Conservation (phyloP, 2,113 vertebrate species). For the Istiophorus platypterus region DNA sequence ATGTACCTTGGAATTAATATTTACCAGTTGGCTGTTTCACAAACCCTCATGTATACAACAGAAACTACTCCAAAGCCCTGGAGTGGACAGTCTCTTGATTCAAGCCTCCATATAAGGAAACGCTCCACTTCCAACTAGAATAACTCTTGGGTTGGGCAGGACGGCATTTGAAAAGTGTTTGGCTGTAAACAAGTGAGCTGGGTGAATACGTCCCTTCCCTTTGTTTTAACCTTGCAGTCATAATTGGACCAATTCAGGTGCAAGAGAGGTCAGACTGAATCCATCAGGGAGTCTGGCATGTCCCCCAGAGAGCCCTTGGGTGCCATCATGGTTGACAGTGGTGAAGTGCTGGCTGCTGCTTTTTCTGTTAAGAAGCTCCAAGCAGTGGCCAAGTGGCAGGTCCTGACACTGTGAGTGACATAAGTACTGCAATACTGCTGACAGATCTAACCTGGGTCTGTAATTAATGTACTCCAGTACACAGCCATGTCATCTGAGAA, state of each 20-base stretch:
- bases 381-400: slow-evolving; percentile 32
- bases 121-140: slow-evolving; percentile 38
- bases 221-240: slow-evolving; percentile 46
- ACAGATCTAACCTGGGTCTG: slow-evolving; percentile 61
- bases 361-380: slow-evolving; percentile 38
- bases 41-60: slow-evolving; percentile 55
- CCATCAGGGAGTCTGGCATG: slow-evolving; percentile 2
- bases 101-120: slow-evolving; percentile 69
- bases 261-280: slow-evolving; percentile 18
- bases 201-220: slow-evolving; percentile 13
- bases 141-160: slow-evolving; percentile 38
- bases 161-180: slow-evolving; percentile 32
- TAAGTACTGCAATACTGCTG: slow-evolving; percentile 63
- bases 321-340: slow-evolving; percentile 12
- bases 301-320: slow-evolving; percentile 8
- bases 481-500: slow-evolving; percentile 68
- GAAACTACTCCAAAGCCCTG: slow-evolving; percentile 51
- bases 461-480: slow-evolving; percentile 62
- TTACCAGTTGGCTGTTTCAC: slow-evolving; percentile 44
- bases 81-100: slow-evolving; percentile 45
- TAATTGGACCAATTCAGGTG: slow-evolving; percentile 41
- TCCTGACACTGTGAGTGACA: slow-evolving; percentile 63
- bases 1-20: slow-evolving; percentile 50
- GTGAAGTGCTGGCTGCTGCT: slow-evolving; percentile 38
- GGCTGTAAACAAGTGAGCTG: slow-evolving; percentile 45